Conservation (phyloP, 2,888 invertebrate genomes). For the Scrobipalpa costella region DNA sequence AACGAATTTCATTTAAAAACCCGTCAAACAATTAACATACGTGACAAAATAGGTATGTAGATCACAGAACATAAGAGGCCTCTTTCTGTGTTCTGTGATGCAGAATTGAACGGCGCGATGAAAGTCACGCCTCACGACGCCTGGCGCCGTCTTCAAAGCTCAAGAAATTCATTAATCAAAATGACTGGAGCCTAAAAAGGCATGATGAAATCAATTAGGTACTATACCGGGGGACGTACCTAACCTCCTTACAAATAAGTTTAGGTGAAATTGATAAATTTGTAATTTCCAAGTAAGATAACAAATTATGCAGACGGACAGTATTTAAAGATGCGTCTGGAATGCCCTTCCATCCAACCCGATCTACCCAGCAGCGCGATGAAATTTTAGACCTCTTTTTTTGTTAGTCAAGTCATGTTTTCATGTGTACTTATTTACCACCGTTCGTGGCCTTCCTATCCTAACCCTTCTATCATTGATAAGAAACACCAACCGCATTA, state of each 20-base stretch:
- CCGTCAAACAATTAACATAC: slow-evolving; percentile 1
- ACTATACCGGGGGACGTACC: not conserved
- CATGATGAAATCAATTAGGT: slow-evolving; percentile 5
- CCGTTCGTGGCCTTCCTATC: no score
- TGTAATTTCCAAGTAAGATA: no score
- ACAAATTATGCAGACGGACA: no score
- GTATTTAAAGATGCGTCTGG: no score
- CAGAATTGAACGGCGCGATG: not conserved
- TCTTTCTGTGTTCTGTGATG: not conserved
- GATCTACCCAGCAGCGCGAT: no score
- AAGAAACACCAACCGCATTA: not conserved
- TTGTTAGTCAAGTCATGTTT: no score
- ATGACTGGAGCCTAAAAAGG: not conserved
- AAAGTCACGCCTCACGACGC: not conserved
- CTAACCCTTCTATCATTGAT: no score
- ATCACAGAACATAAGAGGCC: no score
- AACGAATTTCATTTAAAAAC: not conserved
- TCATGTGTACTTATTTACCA: no score
- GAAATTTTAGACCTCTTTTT: no score
- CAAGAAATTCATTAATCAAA: not conserved
- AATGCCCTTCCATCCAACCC: no score
- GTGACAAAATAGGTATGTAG: not conserved
- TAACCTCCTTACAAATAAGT: not conserved
- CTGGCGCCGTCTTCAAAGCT: slow-evolving; percentile 1
- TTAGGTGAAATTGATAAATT: no score